Base-by-base conservation (phyloP, 1,140 invertebrate genomes). In the Akabosia matsudoensis region DNA sequence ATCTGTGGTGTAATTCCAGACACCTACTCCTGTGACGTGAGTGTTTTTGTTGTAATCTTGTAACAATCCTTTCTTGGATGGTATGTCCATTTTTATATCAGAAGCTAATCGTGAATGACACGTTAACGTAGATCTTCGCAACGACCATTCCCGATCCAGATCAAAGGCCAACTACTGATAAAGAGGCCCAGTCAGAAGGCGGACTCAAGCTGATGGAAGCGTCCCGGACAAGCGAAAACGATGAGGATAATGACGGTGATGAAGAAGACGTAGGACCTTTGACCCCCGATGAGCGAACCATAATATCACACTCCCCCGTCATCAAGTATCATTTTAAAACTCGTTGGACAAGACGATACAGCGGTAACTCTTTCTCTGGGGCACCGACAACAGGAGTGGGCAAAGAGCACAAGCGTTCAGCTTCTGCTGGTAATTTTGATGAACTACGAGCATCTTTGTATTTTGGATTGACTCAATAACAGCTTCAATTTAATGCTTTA, bases 401-500 rank as follows among this genome's bases (percentile, higher is more conserved):
- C 10, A 30, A 31, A 7, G 61, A 67, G 28, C 61, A 67, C 24
- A 67, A 31, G 28, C 61, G 61, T 2, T 67, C 61, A 30, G 61
- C 61, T 13, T 67, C 61, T n/a, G 61, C 61, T 16, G 61, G 61
- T 67, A 30, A 61, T 61, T 61, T 28, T 31, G 31, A 67, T 67
- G 22, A 67, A n/a, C n/a, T n/a, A n/a, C n/a, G n/a, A n/a, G n/a
- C n/a, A n/a, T n/a, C n/a, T n/a, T n/a, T n/a, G n/a, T n/a, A n/a
- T n/a, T n/a, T n/a, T n/a, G n/a, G n/a, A n/a, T n/a, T n/a, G n/a
- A n/a, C n/a, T n/a, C n/a, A n/a, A n/a, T n/a, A n/a, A n/a, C n/a
- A n/a, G n/a, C n/a, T n/a, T n/a, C n/a, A n/a, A n/a, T n/a, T 61
- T 61, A 61, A 24, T 61, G 24, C 54, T n/a, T 61, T 61, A 67